phyloP scores from a whole-genome alignment of 2,888 invertebrate genomes.

The Eupithecia inturbata region DNA sequence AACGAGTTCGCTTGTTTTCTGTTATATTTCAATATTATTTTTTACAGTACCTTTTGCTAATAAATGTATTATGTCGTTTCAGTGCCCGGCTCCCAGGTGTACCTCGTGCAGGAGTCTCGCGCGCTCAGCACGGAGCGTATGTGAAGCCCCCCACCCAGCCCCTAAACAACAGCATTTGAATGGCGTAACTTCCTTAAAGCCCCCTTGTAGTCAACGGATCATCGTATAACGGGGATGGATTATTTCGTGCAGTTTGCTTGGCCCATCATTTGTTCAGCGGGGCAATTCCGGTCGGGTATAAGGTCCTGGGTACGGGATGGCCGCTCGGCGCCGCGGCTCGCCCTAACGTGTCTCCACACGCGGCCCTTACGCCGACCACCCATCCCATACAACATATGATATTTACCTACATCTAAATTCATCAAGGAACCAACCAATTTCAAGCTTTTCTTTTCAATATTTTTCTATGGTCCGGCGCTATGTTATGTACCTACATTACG shows the following conservation, averaged over 20 bases:
- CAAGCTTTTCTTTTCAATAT: slow-evolving; percentile 77
- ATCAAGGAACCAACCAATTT: slow-evolving; percentile 74
- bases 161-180: slow-evolving; percentile 72
- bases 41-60: neutral
- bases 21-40: no score
- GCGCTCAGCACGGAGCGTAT: slow-evolving; percentile 82
- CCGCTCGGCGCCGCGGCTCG: slow-evolving; percentile 73
- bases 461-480: slow-evolving; percentile 77
- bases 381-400: slow-evolving; percentile 72
- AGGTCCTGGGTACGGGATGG: slow-evolving; percentile 74
- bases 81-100: slow-evolving; percentile 95
- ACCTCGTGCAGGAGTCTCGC: slow-evolving; percentile 94
- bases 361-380: slow-evolving; percentile 72
- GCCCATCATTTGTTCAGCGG: slow-evolving; percentile 57
- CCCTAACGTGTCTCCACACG: slow-evolving; percentile 79
- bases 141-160: slow-evolving; percentile 57
- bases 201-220: neutral
- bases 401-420: slow-evolving; percentile 65
- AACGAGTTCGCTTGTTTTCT: no score
- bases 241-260: neutral
- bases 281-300: slow-evolving; percentile 83
- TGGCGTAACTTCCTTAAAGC: neutral
- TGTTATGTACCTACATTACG: slow-evolving; percentile 66
- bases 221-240: neutral
- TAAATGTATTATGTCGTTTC: neutral